Evolutionary conservation across 2,113 vertebrate species (phyloP).

Genomic region (Brevimyrus niger): DNA sequence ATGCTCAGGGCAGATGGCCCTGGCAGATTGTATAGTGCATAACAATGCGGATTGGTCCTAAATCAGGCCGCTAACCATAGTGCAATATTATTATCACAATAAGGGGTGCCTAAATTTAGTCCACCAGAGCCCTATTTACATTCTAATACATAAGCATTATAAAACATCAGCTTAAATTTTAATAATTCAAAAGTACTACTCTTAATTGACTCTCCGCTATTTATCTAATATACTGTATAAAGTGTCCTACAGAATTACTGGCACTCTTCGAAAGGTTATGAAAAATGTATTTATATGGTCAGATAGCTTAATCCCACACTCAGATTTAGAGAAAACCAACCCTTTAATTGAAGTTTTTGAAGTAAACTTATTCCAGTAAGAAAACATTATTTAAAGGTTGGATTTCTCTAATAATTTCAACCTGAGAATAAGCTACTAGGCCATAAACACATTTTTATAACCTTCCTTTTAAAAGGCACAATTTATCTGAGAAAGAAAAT

Average conservation of each 20-base stretch:
- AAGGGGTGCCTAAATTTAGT: background rate
- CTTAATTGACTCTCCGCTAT: background rate
- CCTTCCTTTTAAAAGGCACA: background rate
- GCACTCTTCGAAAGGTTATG: background rate
- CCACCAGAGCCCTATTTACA: background rate
- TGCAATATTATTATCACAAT: background rate
- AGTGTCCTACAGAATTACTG: background rate
- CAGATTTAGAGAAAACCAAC: background rate
- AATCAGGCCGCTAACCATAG: constrained; percentile 9
- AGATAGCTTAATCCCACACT: background rate
- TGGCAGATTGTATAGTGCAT: constrained; percentile 15
- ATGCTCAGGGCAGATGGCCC: constrained; percentile 13
- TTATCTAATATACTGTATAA: background rate
- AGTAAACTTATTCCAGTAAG: background rate
- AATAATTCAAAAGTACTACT: background rate
- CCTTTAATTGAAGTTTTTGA: no score
- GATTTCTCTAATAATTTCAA: background rate
- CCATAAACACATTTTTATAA: background rate
- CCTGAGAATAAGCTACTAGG: background rate
- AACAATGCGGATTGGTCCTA: background rate
- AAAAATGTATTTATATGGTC: background rate
- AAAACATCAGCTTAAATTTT: background rate
- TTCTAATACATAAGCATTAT: background rate
- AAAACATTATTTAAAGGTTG: background rate
- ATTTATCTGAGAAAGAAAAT: no score